These are phyloP conservation scores for Bombus fervidus DNA, from an alignment of 1,140 invertebrate species.

Conservation along the genomic window DNA sequence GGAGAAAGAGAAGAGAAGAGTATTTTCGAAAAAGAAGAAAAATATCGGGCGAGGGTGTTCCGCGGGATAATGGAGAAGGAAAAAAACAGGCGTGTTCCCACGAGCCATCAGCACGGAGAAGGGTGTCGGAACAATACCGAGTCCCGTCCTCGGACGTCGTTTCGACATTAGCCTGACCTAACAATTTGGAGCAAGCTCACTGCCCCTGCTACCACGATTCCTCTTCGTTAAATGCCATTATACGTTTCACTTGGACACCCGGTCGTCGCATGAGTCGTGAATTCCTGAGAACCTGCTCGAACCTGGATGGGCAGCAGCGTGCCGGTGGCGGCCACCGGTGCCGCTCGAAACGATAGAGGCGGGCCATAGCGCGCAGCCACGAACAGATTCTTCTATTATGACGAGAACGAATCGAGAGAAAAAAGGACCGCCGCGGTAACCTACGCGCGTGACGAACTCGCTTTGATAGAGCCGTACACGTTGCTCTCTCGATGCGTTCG, in stretches of 20 bases:
- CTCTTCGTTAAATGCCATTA: conserved; percentile 79
- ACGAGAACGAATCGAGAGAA: conserved; percentile 53
- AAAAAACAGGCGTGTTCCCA: conserved; percentile 68
- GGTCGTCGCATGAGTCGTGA: conserved; percentile 77
- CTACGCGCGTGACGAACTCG: conserved; percentile 61
- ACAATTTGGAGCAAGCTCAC: conserved; percentile 74
- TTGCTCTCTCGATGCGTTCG: not conserved
- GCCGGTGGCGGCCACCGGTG: conserved; percentile 46
- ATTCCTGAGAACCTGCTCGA: conserved; percentile 78
- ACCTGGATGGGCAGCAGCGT: conserved; percentile 31
- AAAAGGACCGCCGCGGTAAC: conserved; percentile 36
- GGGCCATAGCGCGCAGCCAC: conserved; percentile 40
- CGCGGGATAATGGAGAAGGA: conserved; percentile 64
- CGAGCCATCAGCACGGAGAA: conserved; percentile 56
- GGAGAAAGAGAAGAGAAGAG: conserved; percentile 61
- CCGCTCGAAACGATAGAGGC: conserved; percentile 56
- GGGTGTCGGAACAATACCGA: conserved; percentile 77
- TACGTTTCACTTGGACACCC: conserved; percentile 78
- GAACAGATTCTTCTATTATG: conserved; percentile 64
- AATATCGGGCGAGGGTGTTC: conserved; percentile 24
- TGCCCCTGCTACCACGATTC: conserved; percentile 58
- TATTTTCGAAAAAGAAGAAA: conserved; percentile 8
- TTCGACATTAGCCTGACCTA: conserved; percentile 77
- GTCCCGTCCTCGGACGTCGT: conserved; percentile 68
- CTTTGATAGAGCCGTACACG: conserved; percentile 45